These are phyloP conservation scores for Oplegnathus fasciatus DNA, from an alignment of 2,113 vertebrate species.

Conservation along the genomic window DNA sequence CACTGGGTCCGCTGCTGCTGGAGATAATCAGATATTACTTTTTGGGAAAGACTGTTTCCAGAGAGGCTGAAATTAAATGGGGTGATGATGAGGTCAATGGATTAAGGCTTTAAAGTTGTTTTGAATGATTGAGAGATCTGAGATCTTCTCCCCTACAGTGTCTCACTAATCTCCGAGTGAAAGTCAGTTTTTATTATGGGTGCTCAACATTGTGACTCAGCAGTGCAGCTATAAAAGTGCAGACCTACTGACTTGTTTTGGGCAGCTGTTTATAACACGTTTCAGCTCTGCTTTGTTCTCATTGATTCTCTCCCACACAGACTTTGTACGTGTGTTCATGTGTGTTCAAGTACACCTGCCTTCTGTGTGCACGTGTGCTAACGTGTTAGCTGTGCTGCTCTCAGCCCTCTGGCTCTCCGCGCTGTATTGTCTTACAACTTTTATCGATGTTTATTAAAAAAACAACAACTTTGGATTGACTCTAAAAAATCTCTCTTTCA, in stretches of 20 bases:
- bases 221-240: slow-evolving; percentile 49
- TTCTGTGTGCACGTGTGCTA: slow-evolving; percentile 4
- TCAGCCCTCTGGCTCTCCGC: slow-evolving; percentile 22
- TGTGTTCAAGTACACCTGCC: slow-evolving; percentile 1
- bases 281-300: slow-evolving; percentile 67
- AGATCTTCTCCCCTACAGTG: slow-evolving; percentile 23
- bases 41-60: slow-evolving; percentile 32
- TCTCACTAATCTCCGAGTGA: slow-evolving; percentile 33
- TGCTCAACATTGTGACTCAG: slow-evolving; percentile 60
- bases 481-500: slow-evolving; percentile 3
- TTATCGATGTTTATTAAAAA: slow-evolving; percentile 54
- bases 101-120: slow-evolving; percentile 47
- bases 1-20: slow-evolving; percentile 21
- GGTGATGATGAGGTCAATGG: slow-evolving; percentile 30
- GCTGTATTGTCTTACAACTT: slow-evolving; percentile 45
- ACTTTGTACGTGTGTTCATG: slow-evolving; percentile 40
- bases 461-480: slow-evolving; percentile 23
- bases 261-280: slow-evolving; percentile 54
- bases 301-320: slow-evolving; percentile 75
- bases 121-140: slow-evolving; percentile 59
- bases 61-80: slow-evolving; percentile 44
- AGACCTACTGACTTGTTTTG: slow-evolving; percentile 60
- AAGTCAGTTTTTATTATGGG: slow-evolving; percentile 40
- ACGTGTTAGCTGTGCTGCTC: slow-evolving; percentile 24
- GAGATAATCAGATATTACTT: slow-evolving; percentile 55